Evolutionary conservation across 2,797 vertebrate genomes (phyloP), one percentile per base, ranked within the genome.

Genomic region (Acomys russatus): DNA sequence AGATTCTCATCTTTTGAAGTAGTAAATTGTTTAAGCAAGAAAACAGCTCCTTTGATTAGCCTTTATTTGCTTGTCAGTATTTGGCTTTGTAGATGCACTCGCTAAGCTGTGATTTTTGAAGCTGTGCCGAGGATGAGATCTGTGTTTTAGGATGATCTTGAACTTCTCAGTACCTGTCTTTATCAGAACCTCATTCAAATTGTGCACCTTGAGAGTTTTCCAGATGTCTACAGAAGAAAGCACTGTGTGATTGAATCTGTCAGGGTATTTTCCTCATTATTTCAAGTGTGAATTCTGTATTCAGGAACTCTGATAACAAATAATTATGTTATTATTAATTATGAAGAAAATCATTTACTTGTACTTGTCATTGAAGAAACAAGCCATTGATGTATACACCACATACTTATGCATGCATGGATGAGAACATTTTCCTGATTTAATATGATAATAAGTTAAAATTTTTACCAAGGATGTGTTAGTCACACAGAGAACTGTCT

Each of bases 251-350:
- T 38, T 92, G 77, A 77, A 25, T 71, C 35, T 84, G 1, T 51
- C 78, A 84, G 56, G 30, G 79, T 17, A 66, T 77, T 91, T 74
- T 82, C 38, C 23, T 77, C 14, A 54, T 63, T 4, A n/a, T 91
- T 94, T 91, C 77, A 77, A 88, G 44, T 44, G 63, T 87, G 59
- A 77, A 22, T 85, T 84, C 83, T 92, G 7, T 5, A 78, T 76
- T 91, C 12, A 76, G 7, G 66, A 92, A 3, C 6, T 90, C 66
- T 73, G 49, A 20, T 74, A 90, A 84, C 20, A 93, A 78, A 92
- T 49, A 30, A 79, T 83, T 88, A 64, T 84, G 5, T 2, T 91
- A 30, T 35, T 28, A 84, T 77, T 87, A 87, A 51, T 92, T 73
- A 20, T 87, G 28, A 76, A 28, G 9, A 74, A 91, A 91, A 70